Percentiles rank a stretch among this genome's conserved stretches.
Conservation (phyloP, 1,140 invertebrate genomes). For the Listronotus oregonensis region DNA sequence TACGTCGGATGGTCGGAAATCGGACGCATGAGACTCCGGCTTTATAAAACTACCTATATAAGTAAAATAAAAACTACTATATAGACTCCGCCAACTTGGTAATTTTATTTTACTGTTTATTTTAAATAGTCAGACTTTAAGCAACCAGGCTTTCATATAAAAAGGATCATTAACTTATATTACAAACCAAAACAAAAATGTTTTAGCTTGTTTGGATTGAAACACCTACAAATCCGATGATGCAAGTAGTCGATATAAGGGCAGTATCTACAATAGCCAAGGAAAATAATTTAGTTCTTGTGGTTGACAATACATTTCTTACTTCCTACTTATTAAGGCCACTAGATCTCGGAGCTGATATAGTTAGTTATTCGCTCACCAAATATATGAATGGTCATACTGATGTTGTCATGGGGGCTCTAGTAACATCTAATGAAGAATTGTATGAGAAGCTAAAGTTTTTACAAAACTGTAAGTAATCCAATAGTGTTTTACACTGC, state of each 20-base stretch:
- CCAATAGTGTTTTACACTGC: too few relatives aligned
- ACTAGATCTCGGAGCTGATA: conserved; percentile 87
- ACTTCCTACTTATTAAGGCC: conserved; percentile 95
- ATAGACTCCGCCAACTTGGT: not conserved
- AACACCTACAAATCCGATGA: conserved; percentile 94
- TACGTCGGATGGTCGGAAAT: too few relatives aligned
- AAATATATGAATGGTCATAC: conserved; percentile 99
- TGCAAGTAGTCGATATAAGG: conserved; percentile 91
- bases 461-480: conserved; percentile 82
- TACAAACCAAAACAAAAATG: too few relatives aligned
- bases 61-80: too few relatives aligned
- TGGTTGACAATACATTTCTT: conserved; percentile 97
- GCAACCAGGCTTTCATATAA: too few relatives aligned
- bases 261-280: conserved; percentile 67
- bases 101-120: conserved; percentile 63
- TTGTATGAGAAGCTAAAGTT: conserved; percentile 77
- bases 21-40: too few relatives aligned
- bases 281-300: conserved; percentile 75
- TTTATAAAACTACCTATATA: too few relatives aligned
- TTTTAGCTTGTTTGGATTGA: conserved; percentile 84
- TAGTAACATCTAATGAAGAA: conserved; percentile 74
- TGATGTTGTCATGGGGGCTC: conserved; percentile 96
- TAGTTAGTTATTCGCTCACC: conserved; percentile 91
- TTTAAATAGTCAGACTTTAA: too few relatives aligned
- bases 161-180: too few relatives aligned